phyloP scores from a whole-genome alignment of 2,113 vertebrate species.

The Noctilio leporinus region DNA sequence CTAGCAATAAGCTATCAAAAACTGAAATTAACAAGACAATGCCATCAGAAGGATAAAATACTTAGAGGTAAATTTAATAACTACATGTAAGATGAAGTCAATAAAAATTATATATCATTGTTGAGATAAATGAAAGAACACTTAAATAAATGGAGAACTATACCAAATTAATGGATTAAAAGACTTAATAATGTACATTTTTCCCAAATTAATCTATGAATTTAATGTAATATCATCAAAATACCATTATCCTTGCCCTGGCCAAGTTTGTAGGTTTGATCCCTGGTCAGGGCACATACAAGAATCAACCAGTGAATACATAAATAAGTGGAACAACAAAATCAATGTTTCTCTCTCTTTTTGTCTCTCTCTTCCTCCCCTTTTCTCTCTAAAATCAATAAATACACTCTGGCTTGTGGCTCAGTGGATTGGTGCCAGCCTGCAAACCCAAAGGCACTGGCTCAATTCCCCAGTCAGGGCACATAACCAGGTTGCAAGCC shows the following conservation, averaged over 20 bases:
- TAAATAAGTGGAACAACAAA: too few relatives aligned
- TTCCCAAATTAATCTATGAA: background rate
- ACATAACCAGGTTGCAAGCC: too few relatives aligned
- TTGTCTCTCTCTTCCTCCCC: too few relatives aligned
- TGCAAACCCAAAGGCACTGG: too few relatives aligned
- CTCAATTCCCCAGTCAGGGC: too few relatives aligned
- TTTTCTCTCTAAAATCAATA: too few relatives aligned
- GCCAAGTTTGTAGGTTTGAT: too few relatives aligned
- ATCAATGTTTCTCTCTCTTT: too few relatives aligned
- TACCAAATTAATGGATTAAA: background rate
- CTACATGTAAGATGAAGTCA: background rate
- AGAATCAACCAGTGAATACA: too few relatives aligned
- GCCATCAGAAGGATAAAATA: background rate
- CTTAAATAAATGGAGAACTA: background rate
- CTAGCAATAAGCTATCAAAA: background rate
- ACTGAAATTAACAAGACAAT: background rate
- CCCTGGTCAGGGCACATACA: too few relatives aligned
- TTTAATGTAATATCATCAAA: background rate
- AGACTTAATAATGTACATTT: background rate
- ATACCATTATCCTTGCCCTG: background rate
- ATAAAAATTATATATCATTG: background rate
- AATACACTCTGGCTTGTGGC: too few relatives aligned
- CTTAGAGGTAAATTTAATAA: background rate
- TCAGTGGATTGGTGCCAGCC: too few relatives aligned
- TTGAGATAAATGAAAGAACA: background rate